These are phyloP conservation scores for Drosophila seclusa DNA, from an alignment of 2,888 invertebrate genomes.

Conservation along the genomic window DNA sequence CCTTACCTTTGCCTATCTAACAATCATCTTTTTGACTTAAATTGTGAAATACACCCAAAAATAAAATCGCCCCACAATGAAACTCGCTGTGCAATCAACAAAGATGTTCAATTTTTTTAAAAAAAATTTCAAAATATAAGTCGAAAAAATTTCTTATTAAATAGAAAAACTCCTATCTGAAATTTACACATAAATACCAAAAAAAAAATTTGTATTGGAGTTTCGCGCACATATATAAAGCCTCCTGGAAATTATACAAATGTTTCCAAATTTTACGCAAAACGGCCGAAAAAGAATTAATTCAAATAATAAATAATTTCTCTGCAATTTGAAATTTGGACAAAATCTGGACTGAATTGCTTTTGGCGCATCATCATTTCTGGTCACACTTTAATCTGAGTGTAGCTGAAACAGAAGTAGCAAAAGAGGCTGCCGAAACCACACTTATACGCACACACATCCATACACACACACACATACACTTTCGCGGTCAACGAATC, in stretches of 20 bases:
- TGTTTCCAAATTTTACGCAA: no score
- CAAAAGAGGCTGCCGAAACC: conserved; percentile 7
- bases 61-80: background rate
- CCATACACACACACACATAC: background rate
- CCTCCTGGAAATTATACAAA: no score
- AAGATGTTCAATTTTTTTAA: background rate
- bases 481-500: conserved; percentile 26
- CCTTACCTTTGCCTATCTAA: background rate
- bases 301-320: no score
- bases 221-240: background rate
- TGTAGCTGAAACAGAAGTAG: conserved; percentile 1
- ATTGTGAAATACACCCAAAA: background rate
- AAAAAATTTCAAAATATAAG: background rate
- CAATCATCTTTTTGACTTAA: background rate
- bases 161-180: background rate
- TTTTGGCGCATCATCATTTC: background rate
- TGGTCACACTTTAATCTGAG: background rate
- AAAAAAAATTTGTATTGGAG: background rate
- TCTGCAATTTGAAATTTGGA: background rate
- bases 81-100: background rate
- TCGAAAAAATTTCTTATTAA: background rate
- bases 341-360: background rate
- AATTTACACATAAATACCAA: background rate
- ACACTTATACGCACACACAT: conserved; percentile 4
- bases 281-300: no score